Conservation (phyloP, 2,797 vertebrate species). For the Semotilus atromaculatus region DNA sequence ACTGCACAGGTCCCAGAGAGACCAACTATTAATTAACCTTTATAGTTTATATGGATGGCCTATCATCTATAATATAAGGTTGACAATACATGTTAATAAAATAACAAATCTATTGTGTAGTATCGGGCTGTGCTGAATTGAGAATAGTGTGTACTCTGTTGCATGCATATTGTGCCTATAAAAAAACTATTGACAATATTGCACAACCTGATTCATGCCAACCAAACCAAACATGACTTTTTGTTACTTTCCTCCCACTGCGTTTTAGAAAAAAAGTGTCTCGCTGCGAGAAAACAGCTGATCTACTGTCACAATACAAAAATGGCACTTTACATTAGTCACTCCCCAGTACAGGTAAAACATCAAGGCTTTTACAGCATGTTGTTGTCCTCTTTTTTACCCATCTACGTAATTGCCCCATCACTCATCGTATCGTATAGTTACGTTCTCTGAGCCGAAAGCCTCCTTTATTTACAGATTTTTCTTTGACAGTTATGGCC, state of each 20-base stretch:
- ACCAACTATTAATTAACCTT: not conserved
- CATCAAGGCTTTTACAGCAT: constrained; percentile 12
- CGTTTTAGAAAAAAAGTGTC: not conserved
- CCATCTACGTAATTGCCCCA: constrained; percentile 8
- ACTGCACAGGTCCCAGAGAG: not conserved
- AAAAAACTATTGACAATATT: not conserved
- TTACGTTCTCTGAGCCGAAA: not conserved
- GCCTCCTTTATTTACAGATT: constrained; percentile 13
- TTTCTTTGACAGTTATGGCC: constrained; percentile 47
- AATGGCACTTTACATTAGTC: not conserved
- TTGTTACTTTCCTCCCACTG: too few relatives aligned
- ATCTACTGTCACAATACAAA: not conserved
- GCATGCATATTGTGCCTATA: not conserved
- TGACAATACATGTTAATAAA: not conserved
- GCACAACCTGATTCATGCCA: too few relatives aligned
- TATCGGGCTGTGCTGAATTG: not conserved
- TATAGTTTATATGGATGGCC: not conserved
- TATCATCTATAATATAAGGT: not conserved
- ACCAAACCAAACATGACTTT: not conserved
- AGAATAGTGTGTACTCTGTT: not conserved
- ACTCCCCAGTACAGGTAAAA: not conserved
- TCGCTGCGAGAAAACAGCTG: not conserved
- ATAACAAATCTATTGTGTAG: not conserved
- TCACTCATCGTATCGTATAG: not conserved
- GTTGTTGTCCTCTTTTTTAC: not conserved